A percentile compares a stretch with the other conserved stretches of the same genome.
Evolutionary conservation across 30 jellyfish, hydroid and myxozoan species (phyloP).

Genomic region (Aurelia coerulea): DNA sequence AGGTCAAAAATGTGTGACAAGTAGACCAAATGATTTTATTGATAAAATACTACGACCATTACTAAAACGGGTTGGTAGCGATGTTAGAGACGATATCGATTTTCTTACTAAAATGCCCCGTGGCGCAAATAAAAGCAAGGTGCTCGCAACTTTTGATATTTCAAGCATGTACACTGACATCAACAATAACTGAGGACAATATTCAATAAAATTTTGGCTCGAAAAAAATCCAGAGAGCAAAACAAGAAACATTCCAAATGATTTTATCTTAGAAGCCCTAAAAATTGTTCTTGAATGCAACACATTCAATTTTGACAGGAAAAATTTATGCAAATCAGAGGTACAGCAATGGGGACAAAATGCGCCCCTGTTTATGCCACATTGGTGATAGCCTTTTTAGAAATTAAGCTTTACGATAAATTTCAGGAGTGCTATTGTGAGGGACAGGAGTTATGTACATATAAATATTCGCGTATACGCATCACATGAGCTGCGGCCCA

Average conservation of each 20-base stretch:
- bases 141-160: conserved; percentile 7
- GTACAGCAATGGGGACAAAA: conserved; percentile 5
- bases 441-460: too few relatives aligned
- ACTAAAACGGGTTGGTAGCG: conserved; percentile 2
- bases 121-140: background rate
- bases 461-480: too few relatives aligned
- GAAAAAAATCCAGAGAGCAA: conserved; percentile 2
- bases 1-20: conserved; percentile 18
- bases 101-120: conserved; percentile 3
- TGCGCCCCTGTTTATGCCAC: too few relatives aligned
- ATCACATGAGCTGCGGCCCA: too few relatives aligned
- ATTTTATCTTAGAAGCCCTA: conserved; percentile 9
- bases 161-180: conserved; percentile 35
- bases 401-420: too few relatives aligned
- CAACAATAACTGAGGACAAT: conserved; percentile 22
- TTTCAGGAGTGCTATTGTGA: too few relatives aligned
- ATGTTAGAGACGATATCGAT: conserved; percentile 4
- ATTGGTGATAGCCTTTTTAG: too few relatives aligned
- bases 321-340: conserved; percentile 5
- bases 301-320: conserved; percentile 13
- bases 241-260: conserved; percentile 12
- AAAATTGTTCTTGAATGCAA: conserved; percentile 7
- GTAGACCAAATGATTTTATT: conserved; percentile 4
- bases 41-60: conserved; percentile 22
- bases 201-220: conserved; percentile 19